These are phyloP conservation scores for Teleiodes luculella DNA, from an alignment of 2,888 invertebrate species.

Conservation along the genomic window DNA sequence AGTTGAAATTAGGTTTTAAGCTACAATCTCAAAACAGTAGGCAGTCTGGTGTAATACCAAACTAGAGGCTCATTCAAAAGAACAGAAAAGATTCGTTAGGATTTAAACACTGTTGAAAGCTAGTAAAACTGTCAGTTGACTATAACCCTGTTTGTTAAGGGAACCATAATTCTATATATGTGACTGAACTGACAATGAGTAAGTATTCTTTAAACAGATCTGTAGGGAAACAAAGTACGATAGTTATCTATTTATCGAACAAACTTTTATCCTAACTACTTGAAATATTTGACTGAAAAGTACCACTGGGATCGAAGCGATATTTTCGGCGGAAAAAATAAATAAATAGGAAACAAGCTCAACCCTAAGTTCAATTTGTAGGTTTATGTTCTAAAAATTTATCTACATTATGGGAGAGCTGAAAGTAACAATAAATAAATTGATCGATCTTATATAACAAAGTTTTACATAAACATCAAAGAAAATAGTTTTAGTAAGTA, in stretches of 20 bases:
- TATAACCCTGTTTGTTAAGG: too few species aligned
- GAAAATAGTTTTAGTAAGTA: slow-evolving; percentile 35
- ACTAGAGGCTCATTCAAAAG: too few species aligned
- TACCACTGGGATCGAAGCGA: neutral
- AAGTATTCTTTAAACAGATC: slow-evolving; percentile 10
- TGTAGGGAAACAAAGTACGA: neutral
- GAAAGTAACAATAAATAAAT: slow-evolving; percentile 14
- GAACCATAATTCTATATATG: too few species aligned
- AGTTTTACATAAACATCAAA: slow-evolving; percentile 34
- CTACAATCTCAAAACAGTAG: slow-evolving; percentile 1
- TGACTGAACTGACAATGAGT: too few species aligned
- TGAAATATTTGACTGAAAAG: neutral
- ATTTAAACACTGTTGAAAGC: slow-evolving; percentile 13
- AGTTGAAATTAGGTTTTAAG: neutral
- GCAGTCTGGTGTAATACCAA: too few species aligned
- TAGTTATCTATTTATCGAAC: slow-evolving; percentile 3
- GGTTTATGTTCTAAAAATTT: slow-evolving; percentile 1
- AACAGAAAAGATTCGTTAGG: too few species aligned
- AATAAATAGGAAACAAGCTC: neutral
- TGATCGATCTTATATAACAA: slow-evolving; percentile 30
- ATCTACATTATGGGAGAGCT: slow-evolving; percentile 7
- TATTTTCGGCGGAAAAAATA: neutral
- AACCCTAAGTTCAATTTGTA: neutral
- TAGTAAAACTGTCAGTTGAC: too few species aligned
- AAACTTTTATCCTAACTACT: slow-evolving; percentile 9